Conservation (phyloP, 2,888 invertebrate genomes). For the Diloba caeruleocephala region DNA sequence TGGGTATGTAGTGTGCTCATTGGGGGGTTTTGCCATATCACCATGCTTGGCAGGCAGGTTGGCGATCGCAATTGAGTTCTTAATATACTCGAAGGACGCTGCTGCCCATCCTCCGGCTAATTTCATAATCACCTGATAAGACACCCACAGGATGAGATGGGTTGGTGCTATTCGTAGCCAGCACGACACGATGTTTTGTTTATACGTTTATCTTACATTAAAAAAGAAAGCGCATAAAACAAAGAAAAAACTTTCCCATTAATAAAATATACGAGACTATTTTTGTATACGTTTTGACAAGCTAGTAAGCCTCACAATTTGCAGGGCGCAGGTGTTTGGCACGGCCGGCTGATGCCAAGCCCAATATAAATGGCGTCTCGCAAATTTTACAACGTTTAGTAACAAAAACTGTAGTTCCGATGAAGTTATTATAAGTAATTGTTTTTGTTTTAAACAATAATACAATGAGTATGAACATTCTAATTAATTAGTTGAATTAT, state of each 20-base stretch:
- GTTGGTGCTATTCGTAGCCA: no score
- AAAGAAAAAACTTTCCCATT: neutral
- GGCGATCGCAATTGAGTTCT: no score
- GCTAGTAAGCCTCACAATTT: slow-evolving; percentile 32
- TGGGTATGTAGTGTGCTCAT: no score
- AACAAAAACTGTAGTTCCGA: slow-evolving; percentile 24
- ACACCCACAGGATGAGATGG: no score
- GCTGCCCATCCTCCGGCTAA: no score
- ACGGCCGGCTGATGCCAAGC: slow-evolving; percentile 22
- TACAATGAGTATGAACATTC: slow-evolving; percentile 5
- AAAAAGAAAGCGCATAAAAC: neutral
- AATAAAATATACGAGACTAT: slow-evolving; percentile 28
- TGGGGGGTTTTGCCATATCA: no score
- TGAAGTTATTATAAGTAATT: slow-evolving; percentile 36
- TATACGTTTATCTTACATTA: no score
- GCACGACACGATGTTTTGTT: no score
- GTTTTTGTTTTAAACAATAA: slow-evolving; percentile 31
- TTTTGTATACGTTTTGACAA: slow-evolving; percentile 24
- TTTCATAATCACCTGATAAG: no score
- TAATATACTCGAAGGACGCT: no score
- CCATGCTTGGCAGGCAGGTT: no score
- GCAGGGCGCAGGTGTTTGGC: slow-evolving; percentile 30
- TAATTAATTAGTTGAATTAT: neutral
- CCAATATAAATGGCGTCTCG: slow-evolving; percentile 29
- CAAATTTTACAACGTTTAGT: slow-evolving; percentile 28